A percentile compares a stretch with the other conserved stretches of the same genome.
phyloP scores from a whole-genome alignment of 2,113 vertebrate species.

The Cinclus mexicanus region DNA sequence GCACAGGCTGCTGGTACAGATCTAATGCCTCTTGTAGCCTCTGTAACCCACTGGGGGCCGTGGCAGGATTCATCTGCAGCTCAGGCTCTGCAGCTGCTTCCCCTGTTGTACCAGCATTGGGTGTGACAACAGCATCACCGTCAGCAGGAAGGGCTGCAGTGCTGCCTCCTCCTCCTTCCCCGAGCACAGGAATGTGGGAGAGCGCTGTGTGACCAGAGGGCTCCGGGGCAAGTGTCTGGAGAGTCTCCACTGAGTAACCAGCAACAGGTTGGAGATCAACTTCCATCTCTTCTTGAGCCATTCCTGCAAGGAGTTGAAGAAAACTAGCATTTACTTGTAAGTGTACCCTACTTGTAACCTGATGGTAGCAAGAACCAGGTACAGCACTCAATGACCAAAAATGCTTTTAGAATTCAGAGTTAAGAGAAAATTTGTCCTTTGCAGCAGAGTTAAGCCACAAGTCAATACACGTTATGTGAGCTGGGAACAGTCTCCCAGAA shows the following conservation, averaged over 20 bases:
- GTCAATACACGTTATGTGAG: rapidly evolving
- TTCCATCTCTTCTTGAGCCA: slow-evolving; percentile 87
- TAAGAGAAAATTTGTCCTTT: not conserved
- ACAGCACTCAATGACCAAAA: not conserved
- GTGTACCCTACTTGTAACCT: not conserved
- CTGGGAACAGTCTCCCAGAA: not conserved
- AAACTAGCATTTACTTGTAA: not conserved
- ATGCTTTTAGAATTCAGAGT: not conserved
- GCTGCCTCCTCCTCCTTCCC: not conserved
- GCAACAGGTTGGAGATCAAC: slow-evolving; percentile 64
- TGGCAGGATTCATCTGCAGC: not conserved
- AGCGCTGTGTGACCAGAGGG: not conserved
- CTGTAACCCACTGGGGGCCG: not conserved
- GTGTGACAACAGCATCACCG: not conserved
- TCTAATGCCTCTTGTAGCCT: slow-evolving; percentile 49
- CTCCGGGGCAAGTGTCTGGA: not conserved
- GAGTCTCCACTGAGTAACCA: not conserved
- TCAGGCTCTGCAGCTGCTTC: not conserved
- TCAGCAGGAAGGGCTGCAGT: not conserved
- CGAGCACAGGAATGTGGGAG: not conserved
- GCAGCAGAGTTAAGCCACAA: not conserved
- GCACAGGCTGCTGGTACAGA: not conserved
- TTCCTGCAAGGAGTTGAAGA: slow-evolving; percentile 50
- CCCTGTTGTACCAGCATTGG: slow-evolving; percentile 51
- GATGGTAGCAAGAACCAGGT: not conserved